These are phyloP conservation scores for Diachasmimorpha longicaudata DNA, from an alignment of 1,140 invertebrate genomes.

Conservation along the genomic window DNA sequence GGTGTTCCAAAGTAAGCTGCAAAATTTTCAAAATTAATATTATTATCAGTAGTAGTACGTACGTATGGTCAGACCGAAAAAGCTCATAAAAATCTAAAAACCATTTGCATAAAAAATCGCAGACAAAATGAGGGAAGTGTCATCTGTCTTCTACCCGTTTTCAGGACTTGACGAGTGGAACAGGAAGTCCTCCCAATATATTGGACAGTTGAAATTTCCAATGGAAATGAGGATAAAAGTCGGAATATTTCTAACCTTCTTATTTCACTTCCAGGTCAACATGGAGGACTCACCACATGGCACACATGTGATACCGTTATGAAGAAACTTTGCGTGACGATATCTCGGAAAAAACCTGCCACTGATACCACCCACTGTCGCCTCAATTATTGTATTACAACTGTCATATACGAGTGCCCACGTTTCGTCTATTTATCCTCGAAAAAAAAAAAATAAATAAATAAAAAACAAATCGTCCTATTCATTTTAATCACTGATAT, in stretches of 20 bases:
- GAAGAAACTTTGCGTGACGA: background rate
- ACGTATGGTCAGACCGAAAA: too few relatives aligned
- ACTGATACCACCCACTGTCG: background rate
- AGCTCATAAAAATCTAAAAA: too few relatives aligned
- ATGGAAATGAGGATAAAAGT: background rate
- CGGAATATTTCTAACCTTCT: background rate
- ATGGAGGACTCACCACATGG: background rate
- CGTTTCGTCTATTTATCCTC: too few relatives aligned
- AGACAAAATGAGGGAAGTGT: too few relatives aligned
- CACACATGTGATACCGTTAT: background rate
- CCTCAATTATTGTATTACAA: background rate
- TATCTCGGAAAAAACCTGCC: background rate
- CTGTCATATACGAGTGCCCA: too few relatives aligned
- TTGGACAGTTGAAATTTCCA: background rate
- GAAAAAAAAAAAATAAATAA: too few relatives aligned
- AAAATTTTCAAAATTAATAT: too few relatives aligned
- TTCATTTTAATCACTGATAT: background rate
- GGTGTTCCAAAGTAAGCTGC: too few relatives aligned
- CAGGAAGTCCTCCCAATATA: too few relatives aligned
- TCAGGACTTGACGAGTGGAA: background rate
- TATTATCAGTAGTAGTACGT: too few relatives aligned
- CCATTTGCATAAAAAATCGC: too few relatives aligned
- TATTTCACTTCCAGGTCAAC: background rate
- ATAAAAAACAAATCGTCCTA: background rate
- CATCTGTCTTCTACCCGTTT: too few relatives aligned